These are phyloP conservation scores for Cyprinodon variegatus DNA, from an alignment of 2,113 vertebrate genomes.

Conservation along the genomic window DNA sequence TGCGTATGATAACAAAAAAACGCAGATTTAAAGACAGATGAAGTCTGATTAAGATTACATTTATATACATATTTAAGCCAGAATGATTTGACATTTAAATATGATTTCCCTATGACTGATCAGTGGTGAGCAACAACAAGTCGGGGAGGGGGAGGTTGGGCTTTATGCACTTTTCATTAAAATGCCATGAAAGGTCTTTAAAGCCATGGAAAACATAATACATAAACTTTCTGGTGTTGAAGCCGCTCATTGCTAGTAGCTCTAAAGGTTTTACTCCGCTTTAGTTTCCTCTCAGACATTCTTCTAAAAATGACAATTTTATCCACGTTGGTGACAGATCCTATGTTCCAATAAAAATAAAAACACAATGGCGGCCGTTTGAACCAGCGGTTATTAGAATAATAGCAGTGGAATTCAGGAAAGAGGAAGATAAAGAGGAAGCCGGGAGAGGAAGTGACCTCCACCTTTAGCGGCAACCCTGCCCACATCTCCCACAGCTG, in stretches of 20 bases:
- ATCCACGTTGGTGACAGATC: conserved; percentile 8
- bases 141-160: background rate
- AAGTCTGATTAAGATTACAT: too few relatives aligned
- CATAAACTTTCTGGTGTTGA: background rate
- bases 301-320: conserved; percentile 40
- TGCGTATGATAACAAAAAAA: too few relatives aligned
- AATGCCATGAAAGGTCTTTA: background rate
- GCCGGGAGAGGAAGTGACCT: conserved; percentile 82
- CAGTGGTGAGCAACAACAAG: background rate
- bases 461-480: conserved; percentile 76
- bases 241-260: background rate
- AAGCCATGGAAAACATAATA: background rate
- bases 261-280: background rate
- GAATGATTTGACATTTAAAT: too few relatives aligned
- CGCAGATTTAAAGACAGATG: too few relatives aligned
- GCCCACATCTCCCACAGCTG: conserved; percentile 72
- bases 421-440: conserved; percentile 84
- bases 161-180: background rate
- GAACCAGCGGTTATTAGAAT: conserved; percentile 65
- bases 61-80: too few relatives aligned
- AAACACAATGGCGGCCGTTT: conserved; percentile 52
- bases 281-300: background rate
- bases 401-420: conserved; percentile 80
- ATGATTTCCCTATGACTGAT: background rate
- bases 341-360: conserved; percentile 20